These are phyloP conservation scores for Ganaspis sp. DNA, from an alignment of 1,140 invertebrate genomes.

Conservation along the genomic window DNA sequence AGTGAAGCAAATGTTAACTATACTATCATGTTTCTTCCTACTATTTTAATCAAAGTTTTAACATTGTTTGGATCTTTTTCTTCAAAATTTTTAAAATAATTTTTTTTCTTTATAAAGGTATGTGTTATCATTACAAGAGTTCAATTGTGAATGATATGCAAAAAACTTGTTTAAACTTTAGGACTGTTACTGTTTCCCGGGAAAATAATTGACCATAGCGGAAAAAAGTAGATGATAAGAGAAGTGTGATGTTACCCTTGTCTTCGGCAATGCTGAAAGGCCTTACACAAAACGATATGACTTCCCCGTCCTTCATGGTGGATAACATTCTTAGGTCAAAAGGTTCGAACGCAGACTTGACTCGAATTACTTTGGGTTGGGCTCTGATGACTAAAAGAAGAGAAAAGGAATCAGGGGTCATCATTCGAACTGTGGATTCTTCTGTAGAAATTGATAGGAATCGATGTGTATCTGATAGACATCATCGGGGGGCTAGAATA, in stretches of 20 bases:
- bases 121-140: too few species aligned
- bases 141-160: too few species aligned
- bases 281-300: conserved; percentile 72
- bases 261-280: conserved; percentile 75
- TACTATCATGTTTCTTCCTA: neutral
- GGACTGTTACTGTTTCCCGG: neutral
- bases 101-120: too few species aligned
- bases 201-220: neutral
- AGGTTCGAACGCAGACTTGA: conserved; percentile 64
- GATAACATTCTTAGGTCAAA: conserved; percentile 77
- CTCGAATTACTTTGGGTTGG: conserved; percentile 72
- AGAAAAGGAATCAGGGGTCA: conserved; percentile 64
- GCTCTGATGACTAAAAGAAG: conserved; percentile 68
- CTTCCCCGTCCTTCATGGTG: conserved; percentile 76
- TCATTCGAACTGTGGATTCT: conserved; percentile 45
- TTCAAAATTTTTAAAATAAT: too few species aligned
- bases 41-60: neutral
- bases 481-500: conserved; percentile 41
- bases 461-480: conserved; percentile 38
- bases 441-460: conserved; percentile 40
- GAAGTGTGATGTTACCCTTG: conserved; percentile 71
- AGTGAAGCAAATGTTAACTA: neutral
- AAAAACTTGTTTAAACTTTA: too few species aligned
- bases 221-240: conserved; percentile 8
- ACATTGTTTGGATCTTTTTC: too few species aligned